phyloP scores from a whole-genome alignment of 2,888 invertebrate genomes.

The Pollenia labialis region DNA sequence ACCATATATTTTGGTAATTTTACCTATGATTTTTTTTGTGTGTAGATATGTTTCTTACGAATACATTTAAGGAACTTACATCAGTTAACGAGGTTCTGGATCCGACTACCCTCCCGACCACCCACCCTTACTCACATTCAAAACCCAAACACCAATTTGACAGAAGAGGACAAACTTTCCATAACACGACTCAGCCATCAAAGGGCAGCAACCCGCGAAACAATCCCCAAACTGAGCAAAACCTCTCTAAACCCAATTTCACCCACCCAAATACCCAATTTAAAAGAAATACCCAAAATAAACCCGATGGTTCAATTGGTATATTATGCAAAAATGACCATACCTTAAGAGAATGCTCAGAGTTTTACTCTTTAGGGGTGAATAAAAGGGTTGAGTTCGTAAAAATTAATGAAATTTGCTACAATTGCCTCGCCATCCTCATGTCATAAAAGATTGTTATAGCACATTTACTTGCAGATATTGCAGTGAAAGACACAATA shows the following conservation, averaged over 20 bases:
- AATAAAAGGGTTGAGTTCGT: neutral
- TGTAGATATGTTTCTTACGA: neutral
- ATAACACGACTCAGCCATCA: neutral
- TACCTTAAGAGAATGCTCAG: neutral
- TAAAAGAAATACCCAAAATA: neutral
- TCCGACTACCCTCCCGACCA: neutral
- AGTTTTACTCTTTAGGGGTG: neutral
- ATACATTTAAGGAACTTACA: neutral
- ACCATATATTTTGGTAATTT: no score
- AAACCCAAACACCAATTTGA: constrained; percentile 3
- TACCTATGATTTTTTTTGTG: no score
- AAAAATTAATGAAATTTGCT: neutral
- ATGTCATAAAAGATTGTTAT: neutral
- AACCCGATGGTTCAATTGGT: constrained; percentile 24
- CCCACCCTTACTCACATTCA: no score
- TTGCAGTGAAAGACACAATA: neutral
- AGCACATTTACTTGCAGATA: neutral
- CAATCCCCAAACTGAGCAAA: neutral
- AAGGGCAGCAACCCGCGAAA: neutral
- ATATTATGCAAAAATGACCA: neutral
- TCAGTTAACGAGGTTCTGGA: neutral
- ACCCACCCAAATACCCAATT: neutral
- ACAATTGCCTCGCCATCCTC: neutral
- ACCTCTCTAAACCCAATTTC: constrained; percentile 10
- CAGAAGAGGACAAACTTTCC: neutral